phyloP scores from a whole-genome alignment of 2,888 invertebrate species.

The Diarsia rubi region DNA sequence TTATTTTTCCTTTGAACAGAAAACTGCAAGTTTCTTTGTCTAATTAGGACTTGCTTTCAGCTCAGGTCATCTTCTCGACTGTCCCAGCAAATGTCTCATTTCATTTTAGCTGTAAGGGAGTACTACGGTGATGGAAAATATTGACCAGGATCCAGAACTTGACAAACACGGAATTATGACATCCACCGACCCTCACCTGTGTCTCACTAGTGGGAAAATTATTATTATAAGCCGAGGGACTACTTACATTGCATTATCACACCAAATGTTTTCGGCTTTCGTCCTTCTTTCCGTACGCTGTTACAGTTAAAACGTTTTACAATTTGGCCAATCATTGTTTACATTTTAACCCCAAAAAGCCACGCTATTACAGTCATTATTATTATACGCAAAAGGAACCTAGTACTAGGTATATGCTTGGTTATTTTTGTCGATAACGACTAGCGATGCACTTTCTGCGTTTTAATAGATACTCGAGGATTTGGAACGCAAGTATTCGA shows the following conservation, averaged over 20 bases:
- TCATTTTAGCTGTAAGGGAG: not conserved
- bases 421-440: not conserved
- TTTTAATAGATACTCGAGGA: not conserved
- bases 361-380: too few species aligned
- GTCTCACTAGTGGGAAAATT: not conserved
- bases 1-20: not conserved
- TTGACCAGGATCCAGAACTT: not conserved
- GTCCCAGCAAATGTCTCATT: slow-evolving; percentile 5
- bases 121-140: not conserved
- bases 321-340: slow-evolving; percentile 3
- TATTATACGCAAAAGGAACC: slow-evolving; percentile 1
- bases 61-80: not conserved
- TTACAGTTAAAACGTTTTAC: not conserved
- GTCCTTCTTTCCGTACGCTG: slow-evolving; percentile 9
- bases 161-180: not conserved
- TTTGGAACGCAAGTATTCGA: not conserved
- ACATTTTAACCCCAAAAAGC: slow-evolving; percentile 10
- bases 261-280: not conserved
- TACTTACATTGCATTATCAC: not conserved
- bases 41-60: slow-evolving; percentile 25
- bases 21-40: slow-evolving; percentile 20
- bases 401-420: not conserved
- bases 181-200: not conserved
- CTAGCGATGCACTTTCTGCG: not conserved
- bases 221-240: not conserved